Evolutionary conservation across 2,888 invertebrate species (phyloP).

Genomic region (Drepana falcataria): DNA sequence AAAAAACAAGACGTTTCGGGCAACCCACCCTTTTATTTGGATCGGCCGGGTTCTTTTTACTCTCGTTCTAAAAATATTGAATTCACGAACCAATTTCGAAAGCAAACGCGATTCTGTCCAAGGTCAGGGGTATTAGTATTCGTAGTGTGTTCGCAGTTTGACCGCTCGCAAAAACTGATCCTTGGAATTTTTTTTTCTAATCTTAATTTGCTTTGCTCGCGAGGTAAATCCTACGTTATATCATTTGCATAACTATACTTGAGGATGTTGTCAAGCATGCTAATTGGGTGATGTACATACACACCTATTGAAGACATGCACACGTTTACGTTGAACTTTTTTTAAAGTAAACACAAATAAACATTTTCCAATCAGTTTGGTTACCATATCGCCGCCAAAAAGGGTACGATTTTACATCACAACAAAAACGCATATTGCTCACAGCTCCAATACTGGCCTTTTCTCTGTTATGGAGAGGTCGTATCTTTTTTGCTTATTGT

Average conservation of each 20-base stretch:
- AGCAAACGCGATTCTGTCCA: conserved; percentile 76
- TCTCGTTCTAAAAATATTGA: conserved; percentile 76
- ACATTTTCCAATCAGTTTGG: too few relatives aligned
- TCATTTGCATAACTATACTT: not conserved
- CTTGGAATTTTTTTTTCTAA: conserved; percentile 57
- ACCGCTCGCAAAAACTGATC: conserved; percentile 66
- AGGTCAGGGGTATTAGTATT: conserved; percentile 75
- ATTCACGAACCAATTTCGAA: conserved; percentile 77
- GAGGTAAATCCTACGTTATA: conserved; percentile 6
- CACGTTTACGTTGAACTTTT: too few relatives aligned
- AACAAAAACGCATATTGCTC: too few relatives aligned
- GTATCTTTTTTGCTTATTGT: too few relatives aligned
- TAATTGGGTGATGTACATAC: too few relatives aligned
- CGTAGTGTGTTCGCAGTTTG: conserved; percentile 68
- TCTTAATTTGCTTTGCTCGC: conserved; percentile 56
- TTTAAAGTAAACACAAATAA: too few relatives aligned
- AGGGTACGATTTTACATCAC: too few relatives aligned
- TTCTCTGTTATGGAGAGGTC: too few relatives aligned
- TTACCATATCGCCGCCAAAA: too few relatives aligned
- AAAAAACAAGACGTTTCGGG: conserved; percentile 55
- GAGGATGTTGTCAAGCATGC: not conserved
- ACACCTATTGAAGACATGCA: too few relatives aligned
- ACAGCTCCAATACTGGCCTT: too few relatives aligned
- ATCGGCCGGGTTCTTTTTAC: conserved; percentile 63
- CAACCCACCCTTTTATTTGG: conserved; percentile 70